These are phyloP conservation scores for Graphium colonna DNA, from an alignment of 2,888 invertebrate genomes.

Conservation along the genomic window DNA sequence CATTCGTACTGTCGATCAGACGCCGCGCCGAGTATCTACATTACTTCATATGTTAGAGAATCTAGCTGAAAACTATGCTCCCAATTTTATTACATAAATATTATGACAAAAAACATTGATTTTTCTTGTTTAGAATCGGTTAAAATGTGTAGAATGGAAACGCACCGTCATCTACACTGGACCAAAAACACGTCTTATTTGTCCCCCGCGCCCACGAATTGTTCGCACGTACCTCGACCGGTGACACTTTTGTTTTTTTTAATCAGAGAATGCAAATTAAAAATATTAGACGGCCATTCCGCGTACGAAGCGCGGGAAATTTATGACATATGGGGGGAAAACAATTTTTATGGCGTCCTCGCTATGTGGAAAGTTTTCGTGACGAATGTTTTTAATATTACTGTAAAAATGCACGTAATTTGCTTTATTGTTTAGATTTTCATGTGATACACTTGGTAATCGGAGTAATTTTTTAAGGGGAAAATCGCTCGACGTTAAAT, in stretches of 20 bases:
- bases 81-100: too few relatives aligned
- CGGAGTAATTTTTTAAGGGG: too few relatives aligned
- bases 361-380: background rate
- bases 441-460: too few relatives aligned
- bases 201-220: slow-evolving; percentile 25
- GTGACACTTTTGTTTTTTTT: slow-evolving; percentile 35
- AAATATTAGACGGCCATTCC: slow-evolving; percentile 21
- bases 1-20: too few relatives aligned
- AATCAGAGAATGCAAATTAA: slow-evolving; percentile 20
- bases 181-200: slow-evolving; percentile 20
- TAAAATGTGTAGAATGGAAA: slow-evolving; percentile 9
- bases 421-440: too few relatives aligned
- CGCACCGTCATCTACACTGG: background rate
- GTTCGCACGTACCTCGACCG: slow-evolving; percentile 31
- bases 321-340: slow-evolving; percentile 4
- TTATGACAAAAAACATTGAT: too few relatives aligned
- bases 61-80: too few relatives aligned
- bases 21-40: too few relatives aligned
- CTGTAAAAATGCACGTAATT: too few relatives aligned
- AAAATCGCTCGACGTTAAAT: too few relatives aligned
- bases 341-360: slow-evolving; percentile 1
- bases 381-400: background rate
- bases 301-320: slow-evolving; percentile 12
- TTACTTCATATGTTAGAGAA: too few relatives aligned
- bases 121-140: background rate